Evolutionary conservation across 2,888 invertebrate genomes (phyloP).

Genomic region (Timema cristinae): DNA sequence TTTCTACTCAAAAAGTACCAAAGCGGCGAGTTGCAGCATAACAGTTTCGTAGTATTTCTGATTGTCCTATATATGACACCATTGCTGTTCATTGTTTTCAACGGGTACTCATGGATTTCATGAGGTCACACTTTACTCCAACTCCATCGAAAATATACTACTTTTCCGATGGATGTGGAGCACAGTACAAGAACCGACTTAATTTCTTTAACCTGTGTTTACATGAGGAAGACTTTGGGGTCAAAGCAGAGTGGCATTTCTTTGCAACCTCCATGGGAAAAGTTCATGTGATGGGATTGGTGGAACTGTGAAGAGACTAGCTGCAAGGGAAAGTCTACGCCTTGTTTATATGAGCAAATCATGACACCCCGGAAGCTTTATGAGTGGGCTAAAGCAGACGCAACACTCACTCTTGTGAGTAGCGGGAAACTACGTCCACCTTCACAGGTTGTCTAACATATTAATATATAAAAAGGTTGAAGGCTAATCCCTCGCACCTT

Average conservation of each 20-base stretch:
- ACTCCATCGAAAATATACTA: slow-evolving; percentile 3
- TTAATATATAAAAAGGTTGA: no score
- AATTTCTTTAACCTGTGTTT: background rate
- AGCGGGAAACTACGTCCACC: no score
- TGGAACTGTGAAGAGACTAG: slow-evolving; percentile 11
- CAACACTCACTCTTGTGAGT: no score
- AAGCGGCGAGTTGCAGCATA: slow-evolving; percentile 14
- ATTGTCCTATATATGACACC: background rate
- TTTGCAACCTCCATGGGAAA: slow-evolving; percentile 15
- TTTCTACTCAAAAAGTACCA: no score
- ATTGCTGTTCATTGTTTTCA: background rate
- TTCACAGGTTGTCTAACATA: no score
- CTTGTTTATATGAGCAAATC: slow-evolving; percentile 7
- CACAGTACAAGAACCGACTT: background rate
- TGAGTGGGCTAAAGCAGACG: slow-evolving; percentile 5
- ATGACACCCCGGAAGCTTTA: slow-evolving; percentile 5
- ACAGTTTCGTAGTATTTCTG: background rate
- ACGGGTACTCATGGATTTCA: background rate
- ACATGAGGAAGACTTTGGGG: slow-evolving; percentile 4
- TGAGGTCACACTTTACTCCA: slow-evolving; percentile 4
- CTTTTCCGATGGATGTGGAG: slow-evolving; percentile 8
- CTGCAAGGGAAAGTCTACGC: background rate
- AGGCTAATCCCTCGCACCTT: no score
- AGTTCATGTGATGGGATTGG: slow-evolving; percentile 8
- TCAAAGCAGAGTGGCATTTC: slow-evolving; percentile 13